Base-by-base conservation (phyloP, 2,888 invertebrate species). In the Diarsia brunnea region DNA sequence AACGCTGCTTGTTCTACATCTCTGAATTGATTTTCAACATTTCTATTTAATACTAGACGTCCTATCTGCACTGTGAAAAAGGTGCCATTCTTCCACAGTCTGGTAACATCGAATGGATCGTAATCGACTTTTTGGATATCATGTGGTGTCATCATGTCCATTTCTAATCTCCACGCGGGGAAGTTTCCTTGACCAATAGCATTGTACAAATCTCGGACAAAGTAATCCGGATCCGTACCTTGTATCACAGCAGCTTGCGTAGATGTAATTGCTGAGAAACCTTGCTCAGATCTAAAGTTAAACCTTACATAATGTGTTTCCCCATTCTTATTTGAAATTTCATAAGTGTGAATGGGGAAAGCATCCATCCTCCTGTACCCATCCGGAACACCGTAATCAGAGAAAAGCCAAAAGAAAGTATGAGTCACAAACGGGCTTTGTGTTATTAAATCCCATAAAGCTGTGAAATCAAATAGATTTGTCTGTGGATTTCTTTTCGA, bases 341-440 rank as follows among this genome's bases (percentile, higher is more conserved):
- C 98, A 93, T 98, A 99, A 0, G 99, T 98, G 92, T 99, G 99
- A 0, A 98, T 98, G 10, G 98, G 98, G 88, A 98, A 99, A 60
- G 98, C 98, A 90, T 99, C 98, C 98, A 99, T 99, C 92, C 97
- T 97, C 45, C 98, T 97, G 93, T 97, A 98, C 7, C 99, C 99
- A 92, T 99, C 98, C 0, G 99, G 99, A 82, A 98, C 98, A 43
- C 99, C 99, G 85, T 98, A 97, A 94, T 99, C 99, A 14, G 98
- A 97, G 90, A 98, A 98, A 82, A 98, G 93, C 94, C 98, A 97
- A 92, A 98, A 96, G 24, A 97, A 95, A 88, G 98, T 63, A 91
- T 99, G 98, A 2, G 97, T 97, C 0, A 98, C 97, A 92, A 98
- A 98, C 0, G 97, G 97, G 21, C 94, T 92, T 45, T 95, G 87